Conservation (phyloP, 2,113 vertebrate genomes). For the Melanerpes formicivorus region DNA sequence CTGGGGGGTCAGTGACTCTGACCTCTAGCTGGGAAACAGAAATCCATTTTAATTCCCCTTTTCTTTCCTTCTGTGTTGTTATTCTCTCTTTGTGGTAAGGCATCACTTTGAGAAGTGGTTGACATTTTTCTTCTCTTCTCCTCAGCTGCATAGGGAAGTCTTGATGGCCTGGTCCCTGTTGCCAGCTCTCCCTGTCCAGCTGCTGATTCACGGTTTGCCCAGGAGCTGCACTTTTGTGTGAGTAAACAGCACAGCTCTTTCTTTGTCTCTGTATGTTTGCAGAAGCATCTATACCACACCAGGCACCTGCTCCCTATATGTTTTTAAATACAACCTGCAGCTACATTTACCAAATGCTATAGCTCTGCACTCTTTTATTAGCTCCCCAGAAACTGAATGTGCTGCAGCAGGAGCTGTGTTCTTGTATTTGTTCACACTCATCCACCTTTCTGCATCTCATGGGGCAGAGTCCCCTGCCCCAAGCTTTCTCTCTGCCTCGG, state of each 20-base stretch:
- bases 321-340: not conserved
- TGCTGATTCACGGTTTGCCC: not conserved
- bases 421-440: not conserved
- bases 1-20: not conserved
- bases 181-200: not conserved
- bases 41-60: slow-evolving; percentile 5
- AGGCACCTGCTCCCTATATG: not conserved
- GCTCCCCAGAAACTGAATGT: not conserved
- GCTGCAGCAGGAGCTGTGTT: not conserved
- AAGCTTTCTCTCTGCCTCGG: not conserved
- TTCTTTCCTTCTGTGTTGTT: not conserved
- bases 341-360: not conserved
- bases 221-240: not conserved
- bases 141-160: not conserved
- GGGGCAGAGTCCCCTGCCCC: not conserved
- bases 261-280: not conserved
- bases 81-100: not conserved
- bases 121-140: not conserved
- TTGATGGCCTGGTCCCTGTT: rapidly evolving
- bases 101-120: not conserved
- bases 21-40: not conserved
- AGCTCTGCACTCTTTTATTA: not conserved
- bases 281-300: not conserved
- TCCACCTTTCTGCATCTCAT: not conserved
- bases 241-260: not conserved